A percentile compares a stretch with the other conserved stretches of the same genome.
Conservation (phyloP, 2,113 vertebrate species). For the Chroicocephalus ridibundus region DNA sequence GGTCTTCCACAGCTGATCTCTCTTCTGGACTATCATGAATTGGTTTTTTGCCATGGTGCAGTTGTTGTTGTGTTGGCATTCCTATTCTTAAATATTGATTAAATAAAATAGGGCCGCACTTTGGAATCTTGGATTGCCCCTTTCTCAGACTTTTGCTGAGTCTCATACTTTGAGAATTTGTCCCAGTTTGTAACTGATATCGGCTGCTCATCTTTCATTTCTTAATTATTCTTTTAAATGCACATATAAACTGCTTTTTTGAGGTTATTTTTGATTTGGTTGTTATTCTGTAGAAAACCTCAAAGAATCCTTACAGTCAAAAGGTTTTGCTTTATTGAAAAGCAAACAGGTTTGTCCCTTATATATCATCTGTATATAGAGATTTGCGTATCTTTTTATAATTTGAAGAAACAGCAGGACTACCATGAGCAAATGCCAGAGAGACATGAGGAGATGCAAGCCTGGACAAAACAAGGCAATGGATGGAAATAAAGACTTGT, state of each 20-base stretch:
- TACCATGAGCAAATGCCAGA: not conserved
- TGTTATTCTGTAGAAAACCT: not conserved
- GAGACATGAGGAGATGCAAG: not conserved
- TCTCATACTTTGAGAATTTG: not conserved
- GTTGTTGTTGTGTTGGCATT: not conserved
- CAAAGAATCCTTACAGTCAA: not conserved
- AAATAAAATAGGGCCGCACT: not conserved
- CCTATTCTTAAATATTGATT: not conserved
- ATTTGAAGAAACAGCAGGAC: not conserved
- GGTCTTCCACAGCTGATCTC: not conserved
- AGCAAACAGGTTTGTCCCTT: not conserved
- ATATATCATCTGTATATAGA: not conserved
- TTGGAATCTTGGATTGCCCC: not conserved
- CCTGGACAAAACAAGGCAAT: not conserved
- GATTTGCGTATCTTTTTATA: not conserved
- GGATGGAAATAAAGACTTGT: not conserved
- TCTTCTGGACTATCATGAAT: not conserved
- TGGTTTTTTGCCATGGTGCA: fast-evolving
- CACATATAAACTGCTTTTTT: not conserved
- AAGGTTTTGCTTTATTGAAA: not conserved
- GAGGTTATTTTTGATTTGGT: not conserved
- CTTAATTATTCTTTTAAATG: not conserved
- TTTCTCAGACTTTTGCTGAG: not conserved
- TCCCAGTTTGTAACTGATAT: not conserved
- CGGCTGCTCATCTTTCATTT: not conserved